Base-by-base conservation (phyloP, 2,113 vertebrate species). In the Nothocercus nigrocapillus region DNA sequence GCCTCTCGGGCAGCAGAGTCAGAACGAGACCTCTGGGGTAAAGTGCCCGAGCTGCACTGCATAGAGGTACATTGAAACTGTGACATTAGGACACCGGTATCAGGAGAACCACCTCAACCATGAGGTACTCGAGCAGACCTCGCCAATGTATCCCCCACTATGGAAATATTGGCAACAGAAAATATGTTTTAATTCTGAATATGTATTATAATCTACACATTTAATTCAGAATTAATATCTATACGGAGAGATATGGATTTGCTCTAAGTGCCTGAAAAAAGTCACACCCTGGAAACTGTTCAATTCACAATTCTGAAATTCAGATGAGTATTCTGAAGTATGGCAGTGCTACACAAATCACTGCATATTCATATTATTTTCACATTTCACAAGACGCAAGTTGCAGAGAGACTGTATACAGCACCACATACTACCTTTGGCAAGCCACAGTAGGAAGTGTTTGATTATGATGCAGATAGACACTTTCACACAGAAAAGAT, bases 281-380 rank as follows among this genome's bases (percentile, higher is more conserved):
- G 83, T 49, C 80, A 86, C 80, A 91, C 49, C 59, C 51, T 70
- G 64, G 28, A 47, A 93, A 81, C 42, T 3, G 1, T 73, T 77
- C 63, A 24, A 80, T 91, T 93, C 72, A 82, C 51, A 68, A 90
- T 45, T 95, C 64, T 83, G 76, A 86, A 91, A 86, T 38, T 78
- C 73, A 72, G 72, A 49, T 90, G 83, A 68, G 76, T 85, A 76
- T 90, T 90, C 82, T 85, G 67, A 68, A 92, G 22, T 75, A 27
- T 73, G 85, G 44, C 86, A 70, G 22, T 58, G 72, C 49, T 69
- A 91, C 85, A 83, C 36, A 62, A 20, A 88, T 40, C 45, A 34
- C 76, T 84, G 64, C 93, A 59, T 86, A 93, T 90, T 94, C 67
- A 21, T 63, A 45, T 92, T 70, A 83, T 83, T 90, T 88, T 68